Conservation (phyloP, 2,113 vertebrate genomes). For the Sinocyclocheilus maitianheensis region DNA sequence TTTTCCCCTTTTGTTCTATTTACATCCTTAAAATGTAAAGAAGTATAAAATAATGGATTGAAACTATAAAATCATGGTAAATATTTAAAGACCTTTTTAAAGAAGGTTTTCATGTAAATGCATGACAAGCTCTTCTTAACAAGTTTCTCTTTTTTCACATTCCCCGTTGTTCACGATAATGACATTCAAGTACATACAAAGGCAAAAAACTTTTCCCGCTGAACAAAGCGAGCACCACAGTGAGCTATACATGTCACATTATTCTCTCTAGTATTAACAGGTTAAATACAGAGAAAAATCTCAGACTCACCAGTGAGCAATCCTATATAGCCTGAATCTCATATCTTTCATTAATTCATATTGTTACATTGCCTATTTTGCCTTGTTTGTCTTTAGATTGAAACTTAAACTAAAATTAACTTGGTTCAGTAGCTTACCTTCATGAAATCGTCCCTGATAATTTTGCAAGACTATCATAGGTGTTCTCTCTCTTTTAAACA, state of each 20-base stretch:
- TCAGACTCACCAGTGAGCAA: neutral
- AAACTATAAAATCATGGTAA: neutral
- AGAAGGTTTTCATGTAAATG: neutral
- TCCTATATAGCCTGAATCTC: neutral
- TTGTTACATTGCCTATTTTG: neutral
- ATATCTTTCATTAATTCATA: neutral
- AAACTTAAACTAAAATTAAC: neutral
- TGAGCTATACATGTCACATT: neutral
- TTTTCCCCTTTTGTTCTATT: neutral
- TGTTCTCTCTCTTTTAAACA: neutral
- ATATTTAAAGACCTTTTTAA: neutral
- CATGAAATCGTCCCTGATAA: neutral
- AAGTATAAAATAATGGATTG: neutral
- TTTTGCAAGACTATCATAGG: neutral
- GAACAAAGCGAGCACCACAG: neutral
- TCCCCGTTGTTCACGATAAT: neutral
- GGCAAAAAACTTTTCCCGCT: neutral
- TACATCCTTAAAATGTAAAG: neutral
- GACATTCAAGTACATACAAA: neutral
- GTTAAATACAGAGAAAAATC: neutral
- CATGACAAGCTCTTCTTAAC: neutral
- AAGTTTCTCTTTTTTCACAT: neutral
- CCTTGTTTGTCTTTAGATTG: neutral
- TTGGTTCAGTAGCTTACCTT: conserved; percentile 36
- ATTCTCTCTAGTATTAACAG: neutral